Conservation (phyloP, 2,888 invertebrate genomes). For the Metallyticus violacea region DNA sequence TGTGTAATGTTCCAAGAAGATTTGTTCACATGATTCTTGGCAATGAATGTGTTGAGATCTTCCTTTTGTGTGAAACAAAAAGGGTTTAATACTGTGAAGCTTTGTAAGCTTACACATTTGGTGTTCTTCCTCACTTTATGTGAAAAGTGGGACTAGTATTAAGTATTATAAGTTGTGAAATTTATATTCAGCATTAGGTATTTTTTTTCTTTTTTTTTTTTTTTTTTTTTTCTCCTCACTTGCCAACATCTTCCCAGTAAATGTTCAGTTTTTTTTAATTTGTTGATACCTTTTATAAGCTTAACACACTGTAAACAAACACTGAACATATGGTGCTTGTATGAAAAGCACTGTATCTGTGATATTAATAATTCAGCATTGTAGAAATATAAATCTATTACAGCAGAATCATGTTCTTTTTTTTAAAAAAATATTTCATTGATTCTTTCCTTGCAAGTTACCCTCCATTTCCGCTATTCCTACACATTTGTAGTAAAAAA, state of each 20-base stretch:
- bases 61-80: neutral
- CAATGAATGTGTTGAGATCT: neutral
- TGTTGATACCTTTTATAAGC: slow-evolving; percentile 12
- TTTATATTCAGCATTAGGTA: neutral
- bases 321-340: slow-evolving; percentile 18
- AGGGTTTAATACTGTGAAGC: neutral
- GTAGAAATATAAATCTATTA: slow-evolving; percentile 7
- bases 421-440: too few species aligned
- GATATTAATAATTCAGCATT: slow-evolving; percentile 19
- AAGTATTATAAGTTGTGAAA: neutral
- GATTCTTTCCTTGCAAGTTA: too few species aligned
- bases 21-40: too few species aligned
- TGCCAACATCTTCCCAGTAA: slow-evolving; percentile 14
- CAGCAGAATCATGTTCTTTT: neutral
- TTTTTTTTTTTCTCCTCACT: neutral
- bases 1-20: too few species aligned
- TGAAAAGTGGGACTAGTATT: neutral
- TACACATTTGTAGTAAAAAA: too few species aligned
- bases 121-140: neutral
- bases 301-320: slow-evolving; percentile 7
- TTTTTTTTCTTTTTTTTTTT: neutral
- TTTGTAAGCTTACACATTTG: neutral
- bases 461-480: neutral
- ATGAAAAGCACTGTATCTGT: slow-evolving; percentile 18
- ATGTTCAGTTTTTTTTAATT: slow-evolving; percentile 5